phyloP scores from a whole-genome alignment of 1,140 invertebrate genomes.

The Carposina sasakii region DNA sequence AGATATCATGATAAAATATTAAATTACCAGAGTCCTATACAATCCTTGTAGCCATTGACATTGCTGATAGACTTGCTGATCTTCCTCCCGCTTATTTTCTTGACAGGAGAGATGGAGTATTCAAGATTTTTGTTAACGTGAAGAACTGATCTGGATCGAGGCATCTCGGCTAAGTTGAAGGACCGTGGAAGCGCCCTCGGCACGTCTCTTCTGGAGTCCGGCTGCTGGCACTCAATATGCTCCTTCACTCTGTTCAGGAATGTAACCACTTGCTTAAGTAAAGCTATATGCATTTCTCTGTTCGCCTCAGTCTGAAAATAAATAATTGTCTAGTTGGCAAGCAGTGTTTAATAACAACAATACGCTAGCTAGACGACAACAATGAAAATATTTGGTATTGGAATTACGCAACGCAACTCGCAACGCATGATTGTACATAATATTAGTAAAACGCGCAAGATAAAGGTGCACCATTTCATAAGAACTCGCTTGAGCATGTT shows the following conservation, averaged over 20 bases:
- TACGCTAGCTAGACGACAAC: slow-evolving; percentile 1
- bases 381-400: background rate
- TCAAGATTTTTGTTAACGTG: slow-evolving; percentile 58
- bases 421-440: background rate
- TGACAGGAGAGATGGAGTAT: slow-evolving; percentile 36
- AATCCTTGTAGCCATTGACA: slow-evolving; percentile 58
- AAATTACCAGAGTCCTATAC: slow-evolving; percentile 46
- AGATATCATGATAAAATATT: background rate
- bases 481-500: no score
- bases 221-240: slow-evolving; percentile 71
- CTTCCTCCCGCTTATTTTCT: slow-evolving; percentile 56
- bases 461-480: slow-evolving; percentile 1
- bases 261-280: slow-evolving; percentile 84
- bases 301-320: slow-evolving; percentile 81
- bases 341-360: background rate
- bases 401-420: background rate
- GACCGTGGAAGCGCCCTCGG: slow-evolving; percentile 48
- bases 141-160: slow-evolving; percentile 49
- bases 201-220: slow-evolving; percentile 35
- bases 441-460: background rate
- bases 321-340: slow-evolving; percentile 31
- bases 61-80: slow-evolving; percentile 64
- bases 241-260: slow-evolving; percentile 82
- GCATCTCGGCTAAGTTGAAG: slow-evolving; percentile 70
- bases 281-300: slow-evolving; percentile 84